A percentile compares a stretch with the other conserved stretches of the same genome.
phyloP scores from a whole-genome alignment of 2,113 vertebrate genomes.

The Mustelus asterias region DNA sequence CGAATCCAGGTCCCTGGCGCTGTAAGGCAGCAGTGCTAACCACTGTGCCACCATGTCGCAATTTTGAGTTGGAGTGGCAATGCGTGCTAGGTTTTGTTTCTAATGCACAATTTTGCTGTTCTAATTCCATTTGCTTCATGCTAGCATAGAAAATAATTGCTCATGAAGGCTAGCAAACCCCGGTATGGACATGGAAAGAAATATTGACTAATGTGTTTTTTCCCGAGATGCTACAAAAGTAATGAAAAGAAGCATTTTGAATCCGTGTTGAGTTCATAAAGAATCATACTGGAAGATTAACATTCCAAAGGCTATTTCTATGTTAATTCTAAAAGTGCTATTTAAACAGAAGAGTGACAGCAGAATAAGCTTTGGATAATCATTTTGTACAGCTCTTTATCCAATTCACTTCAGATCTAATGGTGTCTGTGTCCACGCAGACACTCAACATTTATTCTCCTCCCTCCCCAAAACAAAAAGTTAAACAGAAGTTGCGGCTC shows the following conservation, averaged over 20 bases:
- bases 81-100: background rate
- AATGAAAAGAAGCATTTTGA: conserved; percentile 38
- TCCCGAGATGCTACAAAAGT: background rate
- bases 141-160: background rate
- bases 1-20: no score
- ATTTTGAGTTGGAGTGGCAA: background rate
- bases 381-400: conserved; percentile 38
- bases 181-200: background rate
- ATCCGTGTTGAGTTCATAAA: conserved; percentile 35
- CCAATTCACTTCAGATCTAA: conserved; percentile 31
- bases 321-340: conserved; percentile 35
- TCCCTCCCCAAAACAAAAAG: conserved; percentile 4
- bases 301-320: conserved; percentile 36
- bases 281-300: conserved; percentile 36
- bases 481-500: background rate
- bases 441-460: background rate
- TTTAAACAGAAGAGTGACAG: conserved; percentile 37
- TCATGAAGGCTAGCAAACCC: background rate
- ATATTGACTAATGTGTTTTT: background rate
- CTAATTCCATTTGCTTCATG: background rate
- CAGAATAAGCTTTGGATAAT: conserved; percentile 36
- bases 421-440: conserved; percentile 22
- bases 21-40: no score
- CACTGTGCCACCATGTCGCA: background rate
- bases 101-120: background rate